Evolutionary conservation across 2,888 invertebrate genomes (phyloP), one percentile per base, ranked within the genome.

Genomic region (Machimus atricapillus): DNA sequence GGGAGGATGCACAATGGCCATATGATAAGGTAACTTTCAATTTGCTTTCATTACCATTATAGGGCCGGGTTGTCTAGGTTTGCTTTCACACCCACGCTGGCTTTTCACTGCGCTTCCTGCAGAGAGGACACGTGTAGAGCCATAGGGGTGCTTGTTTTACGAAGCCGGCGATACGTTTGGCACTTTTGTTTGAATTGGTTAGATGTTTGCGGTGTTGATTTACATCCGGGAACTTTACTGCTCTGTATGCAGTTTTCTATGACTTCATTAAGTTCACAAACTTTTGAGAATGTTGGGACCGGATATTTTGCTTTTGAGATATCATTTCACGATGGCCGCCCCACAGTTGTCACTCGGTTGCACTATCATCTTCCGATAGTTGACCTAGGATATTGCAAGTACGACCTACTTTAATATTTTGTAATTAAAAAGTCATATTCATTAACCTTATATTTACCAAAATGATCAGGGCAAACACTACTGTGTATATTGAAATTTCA

Each of bases 21-120:
- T 88, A 87, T 88, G 88, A 88, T 88, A 88, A 88, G 88, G 88
- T 88, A 83, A 88, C 79, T 73, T 85, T 74, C 74, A 74, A 74
- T 85, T 85, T 85, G 74, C 74, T 40, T 74, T 52, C 16, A 73
- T 40, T 73, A 46, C 9, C n/a, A 19, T n/a, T 52, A 16, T n/a
- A 8, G n/a, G n/a, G 52, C 7, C 8, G 52, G 52, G 52, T 7
- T 52, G 52, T 52, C 6, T 52, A 1, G 9, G 1, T 12, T 66
- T 27, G 4, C 2, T 27, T 66, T 23, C 23, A 6, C 23, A 23
- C 27, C 66, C 19, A 23, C n/a, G 16, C 6, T 16, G 7, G 52
- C 52, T 16, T 52, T n/a, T n/a, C 16, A 46, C 43, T 46, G 9
- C 16, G 43, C 52, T 16, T 16, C 52, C 52, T n/a, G 27, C 9